Base-by-base conservation (phyloP, 2,113 vertebrate genomes). In the Vidua macroura region DNA sequence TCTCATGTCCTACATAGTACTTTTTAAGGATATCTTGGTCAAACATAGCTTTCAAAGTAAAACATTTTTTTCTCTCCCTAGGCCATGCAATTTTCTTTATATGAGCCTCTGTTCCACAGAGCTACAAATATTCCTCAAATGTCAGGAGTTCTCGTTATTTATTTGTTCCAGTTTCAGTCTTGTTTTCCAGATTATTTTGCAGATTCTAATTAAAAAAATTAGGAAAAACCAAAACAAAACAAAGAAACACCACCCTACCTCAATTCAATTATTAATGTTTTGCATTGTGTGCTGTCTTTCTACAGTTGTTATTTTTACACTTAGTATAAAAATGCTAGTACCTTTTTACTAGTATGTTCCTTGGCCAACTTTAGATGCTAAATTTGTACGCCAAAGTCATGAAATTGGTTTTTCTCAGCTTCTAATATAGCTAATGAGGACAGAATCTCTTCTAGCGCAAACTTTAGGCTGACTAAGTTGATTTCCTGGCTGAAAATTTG, bases 1-100 rank as follows among this genome's bases (percentile, higher is more conserved):
- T 93, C 77, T 95, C 77, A 46, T 96, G 94, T 95, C 94, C 95
- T 93, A 95, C 94, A 95, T n/a, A 74, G 82, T 91, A 80, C 49
- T 95, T 97, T 79, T 85, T 44, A 74, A 80, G 35, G 28, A 94
- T 92, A 95, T 94, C 89, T 91, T 95, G 90, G 96, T 74, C 93
- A 94, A 93, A 95, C 87, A 95, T 15, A 92, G 81, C 52, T 92
- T 95, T 85, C 59, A 79, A 89, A 85, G 31, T 39, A 95, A 89
- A 95, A 46, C 28, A 12, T 56, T 48, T 77, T 90, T 93, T 78
- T 15, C 41, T 88, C 35, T 64, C 27, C 75, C 37, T 41, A 84
- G 62, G 24, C 83, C 58, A 19, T 33, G 49, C 30, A 52, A 9
- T 92, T 94, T 83, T 51, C 51, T 80, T 17, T 73, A n/a, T 66